Evolutionary conservation across 64 coral and sea anemone genomes (phyloP), one percentile per base, ranked within the genome.

Genomic region (Acropora tenuis): DNA sequence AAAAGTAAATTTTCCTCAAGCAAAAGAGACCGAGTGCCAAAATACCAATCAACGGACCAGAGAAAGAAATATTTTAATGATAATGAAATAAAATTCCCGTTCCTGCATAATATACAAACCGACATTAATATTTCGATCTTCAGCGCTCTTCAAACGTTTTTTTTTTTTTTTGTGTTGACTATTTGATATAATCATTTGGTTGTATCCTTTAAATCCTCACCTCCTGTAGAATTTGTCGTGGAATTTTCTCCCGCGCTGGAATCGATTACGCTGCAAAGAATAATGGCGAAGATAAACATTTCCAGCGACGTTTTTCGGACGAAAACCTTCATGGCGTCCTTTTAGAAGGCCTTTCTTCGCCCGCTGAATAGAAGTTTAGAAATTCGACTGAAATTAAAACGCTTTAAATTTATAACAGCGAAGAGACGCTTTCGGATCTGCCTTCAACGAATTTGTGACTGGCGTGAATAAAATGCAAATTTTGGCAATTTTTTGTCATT

Each of bases 391-490:
- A 40, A 10, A 84, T 17, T n/a, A 20, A 48, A 18, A 17, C 15
- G 1, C 4, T 4, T 5, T 10, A 47, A 47, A 15, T 48, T 48
- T 78, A 17, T 78, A 10, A 18, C 16, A 78, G 41, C 41, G 41
- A 3, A 18, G 15, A 12, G 17, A 48, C 8, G 10, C 44, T 41
- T 84, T 18, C 19, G 50, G 1, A 18, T 19, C 15, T 17, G n/a
- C 82, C 17, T 50, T 17, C 43, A 48, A 2, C 45, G 44, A n/a
- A 67, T 48, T 61, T 85, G 52, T 71, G 63, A 50, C 65, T 68
- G 41, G 63, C 63, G 18, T 8, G 13, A 58, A 44, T 41, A 85
- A 85, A 85, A 85, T 85, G 82, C 65, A 85, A 85, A 85, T 85
- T 85, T 85, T 49, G 19, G 2, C 17, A 71, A 85, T 69, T 68